These are phyloP conservation scores for Thalassaphorura encarpata DNA, from an alignment of 1,140 invertebrate genomes.

Conservation along the genomic window DNA sequence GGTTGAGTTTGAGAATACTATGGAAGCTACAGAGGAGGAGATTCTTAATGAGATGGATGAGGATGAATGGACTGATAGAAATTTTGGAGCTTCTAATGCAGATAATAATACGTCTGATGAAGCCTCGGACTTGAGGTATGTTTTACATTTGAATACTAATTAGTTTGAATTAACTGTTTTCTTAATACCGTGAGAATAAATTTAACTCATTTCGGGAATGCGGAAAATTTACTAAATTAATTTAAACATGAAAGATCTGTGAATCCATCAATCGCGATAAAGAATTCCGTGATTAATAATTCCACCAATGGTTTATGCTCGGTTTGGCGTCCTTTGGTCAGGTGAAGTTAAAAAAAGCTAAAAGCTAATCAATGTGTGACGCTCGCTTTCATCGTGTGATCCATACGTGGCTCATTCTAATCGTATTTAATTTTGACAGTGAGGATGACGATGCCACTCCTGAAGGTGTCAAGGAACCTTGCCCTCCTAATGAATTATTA, in stretches of 20 bases:
- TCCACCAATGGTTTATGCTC: no score
- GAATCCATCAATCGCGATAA: no score
- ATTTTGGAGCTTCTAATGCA: slow-evolving; percentile 65
- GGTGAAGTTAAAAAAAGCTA: no score
- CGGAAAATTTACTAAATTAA: no score
- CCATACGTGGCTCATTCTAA: no score
- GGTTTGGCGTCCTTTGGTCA: no score
- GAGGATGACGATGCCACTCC: slow-evolving; percentile 28
- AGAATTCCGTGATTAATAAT: no score
- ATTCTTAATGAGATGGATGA: slow-evolving; percentile 73
- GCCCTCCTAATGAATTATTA: no score
- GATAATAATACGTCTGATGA: slow-evolving; percentile 62
- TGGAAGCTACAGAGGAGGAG: slow-evolving; percentile 48
- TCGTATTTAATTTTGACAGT: slow-evolving; percentile 4
- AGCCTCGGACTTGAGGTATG: slow-evolving; percentile 54
- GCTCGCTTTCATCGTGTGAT: no score
- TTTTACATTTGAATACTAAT: not conserved
- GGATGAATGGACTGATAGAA: slow-evolving; percentile 85
- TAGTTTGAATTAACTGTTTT: not conserved
- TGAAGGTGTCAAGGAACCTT: slow-evolving; percentile 24
- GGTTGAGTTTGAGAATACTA: slow-evolving; percentile 63
- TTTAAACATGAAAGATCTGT: no score
- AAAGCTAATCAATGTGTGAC: no score
- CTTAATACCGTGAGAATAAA: not conserved
- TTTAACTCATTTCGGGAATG: not conserved